Evolutionary conservation across 1,140 invertebrate genomes (phyloP).

Genomic region (Drosophila aff.): DNA sequence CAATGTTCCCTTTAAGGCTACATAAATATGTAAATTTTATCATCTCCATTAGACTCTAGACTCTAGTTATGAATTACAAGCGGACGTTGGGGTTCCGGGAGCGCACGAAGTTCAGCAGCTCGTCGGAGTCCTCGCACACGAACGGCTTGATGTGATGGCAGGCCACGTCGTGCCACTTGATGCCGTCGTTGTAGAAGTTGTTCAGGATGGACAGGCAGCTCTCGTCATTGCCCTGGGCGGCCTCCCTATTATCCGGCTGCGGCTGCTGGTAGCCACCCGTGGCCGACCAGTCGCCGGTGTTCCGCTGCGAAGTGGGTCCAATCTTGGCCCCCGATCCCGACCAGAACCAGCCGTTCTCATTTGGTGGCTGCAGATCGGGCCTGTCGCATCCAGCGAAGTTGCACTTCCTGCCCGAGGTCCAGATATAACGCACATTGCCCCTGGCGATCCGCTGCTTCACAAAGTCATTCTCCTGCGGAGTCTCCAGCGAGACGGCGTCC

Average conservation of each 20-base stretch:
- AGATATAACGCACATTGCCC: slow-evolving; percentile 91
- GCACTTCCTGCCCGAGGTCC: slow-evolving; percentile 96
- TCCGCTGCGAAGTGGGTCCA: slow-evolving; percentile 93
- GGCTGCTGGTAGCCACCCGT: slow-evolving; percentile 94
- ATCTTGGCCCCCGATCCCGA: slow-evolving; percentile 95
- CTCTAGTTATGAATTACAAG: slow-evolving; percentile 87
- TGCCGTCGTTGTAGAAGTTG: slow-evolving; percentile 96
- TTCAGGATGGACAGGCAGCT: slow-evolving; percentile 95
- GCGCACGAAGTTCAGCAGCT: slow-evolving; percentile 95
- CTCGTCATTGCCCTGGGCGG: slow-evolving; percentile 94
- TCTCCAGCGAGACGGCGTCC: slow-evolving; percentile 96
- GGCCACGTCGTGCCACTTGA: slow-evolving; percentile 96
- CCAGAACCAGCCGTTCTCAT: slow-evolving; percentile 97
- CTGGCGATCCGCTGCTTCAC: slow-evolving; percentile 93
- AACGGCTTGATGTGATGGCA: slow-evolving; percentile 96
- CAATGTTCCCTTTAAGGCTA: slow-evolving; percentile 73
- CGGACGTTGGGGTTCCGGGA: slow-evolving; percentile 93
- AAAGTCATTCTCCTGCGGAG: slow-evolving; percentile 95
- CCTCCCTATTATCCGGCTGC: slow-evolving; percentile 96
- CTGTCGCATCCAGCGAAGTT: slow-evolving; percentile 96
- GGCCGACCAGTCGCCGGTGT: slow-evolving; percentile 94
- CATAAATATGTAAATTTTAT: slow-evolving; percentile 73
- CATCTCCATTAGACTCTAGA: slow-evolving; percentile 40
- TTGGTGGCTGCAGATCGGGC: slow-evolving; percentile 93
- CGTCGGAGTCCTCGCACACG: slow-evolving; percentile 96